Conservation (phyloP, 2,888 invertebrate species). For the Trichogramma dendrolimi region DNA sequence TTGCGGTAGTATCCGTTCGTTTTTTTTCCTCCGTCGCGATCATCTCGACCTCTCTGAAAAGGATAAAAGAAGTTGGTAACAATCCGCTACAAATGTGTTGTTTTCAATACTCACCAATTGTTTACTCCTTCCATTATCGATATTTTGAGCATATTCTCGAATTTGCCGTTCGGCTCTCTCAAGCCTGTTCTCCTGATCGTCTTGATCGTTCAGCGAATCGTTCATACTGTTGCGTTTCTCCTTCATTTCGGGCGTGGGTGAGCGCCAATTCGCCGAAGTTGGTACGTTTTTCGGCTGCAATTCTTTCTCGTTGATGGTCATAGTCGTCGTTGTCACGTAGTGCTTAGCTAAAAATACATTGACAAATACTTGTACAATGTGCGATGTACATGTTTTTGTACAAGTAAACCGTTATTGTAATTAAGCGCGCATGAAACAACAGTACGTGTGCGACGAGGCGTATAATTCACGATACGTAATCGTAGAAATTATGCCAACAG, state of each 20-base stretch:
- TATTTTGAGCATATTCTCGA: conserved; percentile 40
- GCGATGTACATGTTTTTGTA: too few species aligned
- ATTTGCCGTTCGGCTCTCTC: conserved; percentile 39
- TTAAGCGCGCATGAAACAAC: too few species aligned
- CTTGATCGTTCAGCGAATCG: conserved; percentile 13
- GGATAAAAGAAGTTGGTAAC: background rate
- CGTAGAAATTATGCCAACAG: too few species aligned
- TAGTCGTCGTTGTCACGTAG: conserved; percentile 28
- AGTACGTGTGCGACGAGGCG: too few species aligned
- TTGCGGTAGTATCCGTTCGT: conserved; percentile 38
- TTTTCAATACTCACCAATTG: background rate
- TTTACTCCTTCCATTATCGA: conserved; percentile 37
- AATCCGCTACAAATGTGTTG: background rate
- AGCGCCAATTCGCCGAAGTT: conserved; percentile 10
- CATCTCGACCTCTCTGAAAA: conserved; percentile 9
- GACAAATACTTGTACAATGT: too few species aligned
- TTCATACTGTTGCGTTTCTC: conserved; percentile 24
- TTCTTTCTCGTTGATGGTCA: conserved; percentile 27
- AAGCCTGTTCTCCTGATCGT: conserved; percentile 22
- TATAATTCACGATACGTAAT: too few species aligned
- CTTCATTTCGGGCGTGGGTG: conserved; percentile 19
- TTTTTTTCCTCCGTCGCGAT: conserved; percentile 20
- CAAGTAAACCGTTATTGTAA: too few species aligned
- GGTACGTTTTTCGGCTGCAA: conserved; percentile 18
- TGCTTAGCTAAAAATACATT: conserved; percentile 28